Percentiles rank a stretch among this genome's conserved stretches.
These are phyloP conservation scores for Gopherus evgoodei DNA, from an alignment of 2,113 vertebrate species.

Conservation along the genomic window DNA sequence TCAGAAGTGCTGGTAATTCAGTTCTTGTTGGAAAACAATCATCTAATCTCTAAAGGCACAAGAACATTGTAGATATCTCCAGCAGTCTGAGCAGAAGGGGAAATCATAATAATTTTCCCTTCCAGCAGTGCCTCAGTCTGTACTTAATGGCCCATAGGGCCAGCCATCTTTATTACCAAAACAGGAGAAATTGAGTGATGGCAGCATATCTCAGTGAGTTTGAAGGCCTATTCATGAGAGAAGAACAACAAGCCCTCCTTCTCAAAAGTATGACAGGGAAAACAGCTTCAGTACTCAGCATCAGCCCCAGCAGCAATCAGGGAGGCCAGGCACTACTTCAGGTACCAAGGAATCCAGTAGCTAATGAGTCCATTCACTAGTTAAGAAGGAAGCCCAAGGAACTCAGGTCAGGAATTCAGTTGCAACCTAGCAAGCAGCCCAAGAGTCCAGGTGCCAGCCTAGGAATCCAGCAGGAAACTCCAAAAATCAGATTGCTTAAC, in stretches of 20 bases:
- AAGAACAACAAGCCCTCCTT: not conserved
- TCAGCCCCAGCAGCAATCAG: not conserved
- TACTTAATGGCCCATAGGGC: not conserved
- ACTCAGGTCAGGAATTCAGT: not conserved
- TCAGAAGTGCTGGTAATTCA: not conserved
- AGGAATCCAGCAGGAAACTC: not conserved
- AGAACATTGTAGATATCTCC: not conserved
- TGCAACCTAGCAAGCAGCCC: not conserved
- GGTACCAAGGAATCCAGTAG: not conserved
- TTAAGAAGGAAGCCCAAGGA: not conserved
- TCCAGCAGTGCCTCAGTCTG: not conserved
- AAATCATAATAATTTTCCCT: not conserved
- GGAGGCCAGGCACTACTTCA: not conserved
- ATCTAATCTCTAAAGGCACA: not conserved
- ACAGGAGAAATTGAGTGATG: not conserved
- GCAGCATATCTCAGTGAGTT: not conserved
- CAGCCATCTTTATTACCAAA: not conserved
- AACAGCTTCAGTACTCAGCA: not conserved
- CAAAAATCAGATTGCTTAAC: not conserved
- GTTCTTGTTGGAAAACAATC: not conserved
- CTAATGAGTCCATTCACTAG: not conserved
- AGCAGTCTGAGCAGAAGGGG: not conserved
- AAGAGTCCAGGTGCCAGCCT: not conserved
- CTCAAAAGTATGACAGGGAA: not conserved
- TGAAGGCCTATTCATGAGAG: not conserved